phyloP scores from a whole-genome alignment of 1,140 invertebrate species.

The Meteorus sp. region DNA sequence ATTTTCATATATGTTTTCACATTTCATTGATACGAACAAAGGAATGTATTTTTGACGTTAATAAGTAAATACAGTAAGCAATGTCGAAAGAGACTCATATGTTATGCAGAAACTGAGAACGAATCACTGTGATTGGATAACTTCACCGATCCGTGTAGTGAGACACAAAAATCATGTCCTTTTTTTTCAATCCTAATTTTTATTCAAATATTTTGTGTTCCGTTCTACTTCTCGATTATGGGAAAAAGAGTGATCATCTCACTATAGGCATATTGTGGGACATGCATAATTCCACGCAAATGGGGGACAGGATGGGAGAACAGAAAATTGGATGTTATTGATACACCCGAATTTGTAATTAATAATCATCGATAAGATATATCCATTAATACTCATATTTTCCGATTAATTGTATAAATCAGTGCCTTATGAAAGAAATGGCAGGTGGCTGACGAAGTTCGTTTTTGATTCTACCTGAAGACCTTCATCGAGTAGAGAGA shows the following conservation, averaged over 20 bases:
- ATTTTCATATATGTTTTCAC: no score
- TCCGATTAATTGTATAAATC: slow-evolving; percentile 13
- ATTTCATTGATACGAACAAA: no score
- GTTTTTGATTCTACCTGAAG: not conserved
- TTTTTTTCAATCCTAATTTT: not conserved
- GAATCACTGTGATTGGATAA: slow-evolving; percentile 16
- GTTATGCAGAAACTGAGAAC: slow-evolving; percentile 20
- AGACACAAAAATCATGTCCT: slow-evolving; percentile 3
- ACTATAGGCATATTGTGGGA: no score
- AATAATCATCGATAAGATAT: not conserved
- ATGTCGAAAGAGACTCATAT: slow-evolving; percentile 5
- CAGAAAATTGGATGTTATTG: no score
- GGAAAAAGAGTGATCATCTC: not conserved
- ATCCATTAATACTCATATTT: slow-evolving; percentile 4
- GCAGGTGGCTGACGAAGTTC: not conserved
- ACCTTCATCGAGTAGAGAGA: slow-evolving; percentile 5
- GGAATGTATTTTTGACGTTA: not conserved
- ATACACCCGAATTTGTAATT: not conserved
- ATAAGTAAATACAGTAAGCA: not conserved
- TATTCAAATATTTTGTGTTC: no score
- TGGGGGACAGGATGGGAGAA: no score
- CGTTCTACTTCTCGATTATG: not conserved
- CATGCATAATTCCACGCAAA: no score
- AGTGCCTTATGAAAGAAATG: slow-evolving; percentile 20
- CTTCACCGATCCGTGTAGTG: not conserved